Evolutionary conservation across 2,797 vertebrate species (phyloP).

Genomic region (Scarus forsteni): DNA sequence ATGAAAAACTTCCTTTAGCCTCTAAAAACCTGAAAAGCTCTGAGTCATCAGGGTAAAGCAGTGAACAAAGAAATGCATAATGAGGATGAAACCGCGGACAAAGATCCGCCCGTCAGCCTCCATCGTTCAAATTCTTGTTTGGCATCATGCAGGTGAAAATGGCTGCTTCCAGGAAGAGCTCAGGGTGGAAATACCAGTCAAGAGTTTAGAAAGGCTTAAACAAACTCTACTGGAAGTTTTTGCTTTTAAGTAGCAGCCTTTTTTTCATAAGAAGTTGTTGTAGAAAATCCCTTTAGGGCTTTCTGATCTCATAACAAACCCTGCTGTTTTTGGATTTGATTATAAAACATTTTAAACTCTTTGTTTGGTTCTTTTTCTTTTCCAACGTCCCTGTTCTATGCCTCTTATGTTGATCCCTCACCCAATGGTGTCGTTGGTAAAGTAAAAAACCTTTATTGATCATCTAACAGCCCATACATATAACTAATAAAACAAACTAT

Average conservation of each 20-base stretch:
- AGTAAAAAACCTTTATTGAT: too few species aligned
- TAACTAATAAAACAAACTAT: too few species aligned
- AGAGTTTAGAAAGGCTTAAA: constrained; percentile 1
- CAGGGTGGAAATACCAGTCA: constrained; percentile 19
- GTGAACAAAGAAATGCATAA: constrained; percentile 7
- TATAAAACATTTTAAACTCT: too few species aligned
- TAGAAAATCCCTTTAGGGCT: neutral
- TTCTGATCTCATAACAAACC: too few species aligned
- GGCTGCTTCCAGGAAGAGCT: constrained; percentile 19
- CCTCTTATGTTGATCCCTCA: too few species aligned
- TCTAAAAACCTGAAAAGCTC: neutral
- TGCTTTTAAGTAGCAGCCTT: neutral
- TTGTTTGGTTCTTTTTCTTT: too few species aligned
- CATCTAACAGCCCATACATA: too few species aligned
- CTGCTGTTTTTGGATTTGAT: too few species aligned
- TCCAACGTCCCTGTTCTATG: too few species aligned
- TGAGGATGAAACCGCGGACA: constrained; percentile 4
- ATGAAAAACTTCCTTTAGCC: neutral
- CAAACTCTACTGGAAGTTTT: constrained; percentile 7
- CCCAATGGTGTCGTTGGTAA: too few species aligned
- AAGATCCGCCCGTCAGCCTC: neutral
- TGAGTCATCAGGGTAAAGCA: neutral
- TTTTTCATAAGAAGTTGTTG: neutral
- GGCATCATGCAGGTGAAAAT: constrained; percentile 3
- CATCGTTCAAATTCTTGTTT: neutral